Evolutionary conservation across 2,113 vertebrate genomes (phyloP), one percentile per base, ranked within the genome.

Genomic region (Cyanistes caeruleus): DNA sequence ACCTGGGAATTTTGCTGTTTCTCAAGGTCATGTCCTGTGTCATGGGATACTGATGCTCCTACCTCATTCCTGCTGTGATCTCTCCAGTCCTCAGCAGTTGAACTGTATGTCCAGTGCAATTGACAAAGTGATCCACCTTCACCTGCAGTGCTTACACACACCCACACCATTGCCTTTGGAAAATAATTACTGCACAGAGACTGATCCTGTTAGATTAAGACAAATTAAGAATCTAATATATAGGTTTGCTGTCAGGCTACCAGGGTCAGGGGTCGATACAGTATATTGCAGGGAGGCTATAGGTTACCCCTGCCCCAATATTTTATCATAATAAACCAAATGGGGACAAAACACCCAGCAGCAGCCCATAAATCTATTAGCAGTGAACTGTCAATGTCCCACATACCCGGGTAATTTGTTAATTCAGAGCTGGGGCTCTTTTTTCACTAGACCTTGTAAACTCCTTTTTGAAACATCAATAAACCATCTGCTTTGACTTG

Each of bases 401-500:
- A 89, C 96, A 97, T 97, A 97, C 95, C 80, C 94, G 87, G 85
- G 97, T 97, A 98, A 98, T 98, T 98, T 98, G 97, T 98, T 98
- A 98, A 98, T 98, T 98, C 97, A 95, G 93, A 98, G 97, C 92
- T 88, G 64, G 95, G 94, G 90, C 97, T 97, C 92, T 97, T 97
- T 98, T 98, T 98, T 98, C 97, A 94, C 94, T 97, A 98, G 98
- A 98, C 98, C 98, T 98, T 98, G 97, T 98, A 98, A 98, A 98
- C 98, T 98, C 98, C 97, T 97, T 97, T 97, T 97, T 98, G 94
- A 97, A 98, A 98, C 97, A 98, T 98, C 98, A 98, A 98, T 98
- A 98, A 98, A 97, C 98, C 97, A 98, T 98, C 97, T 98, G 97
- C 97, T 98, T 98, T 98, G 97, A 98, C 98, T 98, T 98, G 97